Base-by-base conservation (phyloP, 2,113 vertebrate species). In the Lepus timidus region DNA sequence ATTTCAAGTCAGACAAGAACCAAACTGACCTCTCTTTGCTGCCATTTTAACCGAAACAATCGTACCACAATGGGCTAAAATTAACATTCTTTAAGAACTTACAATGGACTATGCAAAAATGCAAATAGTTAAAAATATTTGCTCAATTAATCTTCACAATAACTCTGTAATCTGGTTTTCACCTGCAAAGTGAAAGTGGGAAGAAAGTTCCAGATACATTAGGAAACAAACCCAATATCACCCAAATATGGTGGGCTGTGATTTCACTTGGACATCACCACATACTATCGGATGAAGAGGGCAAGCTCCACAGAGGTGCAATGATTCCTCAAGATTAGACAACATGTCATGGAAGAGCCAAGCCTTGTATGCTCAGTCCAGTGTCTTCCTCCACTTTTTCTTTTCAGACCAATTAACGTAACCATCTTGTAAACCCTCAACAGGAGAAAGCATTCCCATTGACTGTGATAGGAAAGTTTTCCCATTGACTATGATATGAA, bases 361-460 rank as follows among this genome's bases (percentile, higher is more conserved):
- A 36, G n/a, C 10, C 31, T 80, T 65, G 89, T 84, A 80, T 52
- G 68, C 33, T 2, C 19, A 89, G 62, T 36, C 33, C 49, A 80
- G 20, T 62, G 27, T 52, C 16, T 91, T 89, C 86, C 17, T 55
- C 86, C 7, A 6, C 10, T 68, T 62, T 93, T 67, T 79, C n/a
- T 79, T 64, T 73, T 67, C 29, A 88, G 85, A 67, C 9, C 3
- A 23, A 25, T 49, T 33, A 85, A 81, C 44, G 22, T 71, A 84
- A 90, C 9, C n/a, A 71, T 70, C 88, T 55, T 91, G 14, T 33
- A 92, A 95, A 76, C 67, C 84, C 67, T 92, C 55, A 44, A 22
- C 31, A 75, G 65, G 44, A 87, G 70, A 67, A 78, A 89, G 39
- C 25, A 67, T 49, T 93, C 36, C 17, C 49, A 23, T 44, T 44